These are phyloP conservation scores for Nowickia ferox DNA, from an alignment of 2,888 invertebrate species.

Conservation along the genomic window DNA sequence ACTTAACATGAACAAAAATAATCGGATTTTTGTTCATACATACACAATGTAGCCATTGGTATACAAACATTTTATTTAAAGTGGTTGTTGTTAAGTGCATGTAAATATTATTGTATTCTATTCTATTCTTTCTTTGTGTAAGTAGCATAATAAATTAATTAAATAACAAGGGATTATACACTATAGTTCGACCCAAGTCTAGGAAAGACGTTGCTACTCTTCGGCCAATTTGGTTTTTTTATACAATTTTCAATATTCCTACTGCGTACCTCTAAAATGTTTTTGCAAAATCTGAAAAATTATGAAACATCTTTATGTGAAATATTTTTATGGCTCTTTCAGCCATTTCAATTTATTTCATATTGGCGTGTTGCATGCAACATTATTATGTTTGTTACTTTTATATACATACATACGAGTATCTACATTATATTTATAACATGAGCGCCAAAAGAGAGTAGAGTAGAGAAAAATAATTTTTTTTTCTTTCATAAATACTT, in stretches of 20 bases:
- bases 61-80: background rate
- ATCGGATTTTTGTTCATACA: no score
- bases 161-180: background rate
- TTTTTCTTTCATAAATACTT: no score
- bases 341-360: conserved; percentile 1
- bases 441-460: no score
- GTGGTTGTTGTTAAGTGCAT: background rate
- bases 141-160: background rate
- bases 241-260: background rate
- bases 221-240: background rate
- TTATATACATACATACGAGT: background rate
- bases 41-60: no score
- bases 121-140: conserved; percentile 4
- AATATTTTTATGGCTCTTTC: conserved; percentile 27
- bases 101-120: background rate
- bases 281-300: conserved; percentile 33
- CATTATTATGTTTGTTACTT: conserved; percentile 32
- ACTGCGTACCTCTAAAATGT: background rate
- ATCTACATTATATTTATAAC: no score
- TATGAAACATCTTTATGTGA: conserved; percentile 41
- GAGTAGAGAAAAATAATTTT: no score
- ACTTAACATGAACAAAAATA: no score
- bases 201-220: no score
- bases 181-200: no score
- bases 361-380: conserved; percentile 59